Percentiles rank a stretch among this genome's conserved stretches.
phyloP scores from a whole-genome alignment of 2,113 vertebrate genomes.

The Kobus ellipsiprymnus region DNA sequence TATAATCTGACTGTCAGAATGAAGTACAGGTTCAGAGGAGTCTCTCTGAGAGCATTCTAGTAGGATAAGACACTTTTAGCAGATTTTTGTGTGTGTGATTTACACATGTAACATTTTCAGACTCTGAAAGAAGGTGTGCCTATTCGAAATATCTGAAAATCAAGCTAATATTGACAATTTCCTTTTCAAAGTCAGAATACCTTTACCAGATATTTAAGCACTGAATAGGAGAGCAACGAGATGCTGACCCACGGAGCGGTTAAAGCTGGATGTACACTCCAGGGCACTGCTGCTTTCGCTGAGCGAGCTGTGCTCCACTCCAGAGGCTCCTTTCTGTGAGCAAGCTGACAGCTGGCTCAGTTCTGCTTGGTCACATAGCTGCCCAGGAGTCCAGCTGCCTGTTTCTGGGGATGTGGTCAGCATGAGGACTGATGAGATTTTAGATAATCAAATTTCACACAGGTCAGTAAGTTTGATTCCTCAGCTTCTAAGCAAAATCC shows the following conservation, averaged over 20 bases:
- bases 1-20: neutral
- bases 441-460: constrained; percentile 47
- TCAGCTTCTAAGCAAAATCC: neutral
- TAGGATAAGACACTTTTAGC: neutral
- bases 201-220: neutral
- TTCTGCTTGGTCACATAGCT: constrained; percentile 11
- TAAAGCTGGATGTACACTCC: neutral
- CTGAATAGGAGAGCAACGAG: neutral
- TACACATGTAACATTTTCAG: neutral
- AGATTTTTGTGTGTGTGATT: neutral
- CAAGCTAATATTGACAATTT: neutral
- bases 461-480: constrained; percentile 19
- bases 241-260: neutral
- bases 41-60: neutral
- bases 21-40: neutral
- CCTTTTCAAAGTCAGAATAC: neutral
- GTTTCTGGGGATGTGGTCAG: constrained; percentile 32
- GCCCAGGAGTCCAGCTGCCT: constrained; percentile 13
- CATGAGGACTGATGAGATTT: constrained; percentile 19
- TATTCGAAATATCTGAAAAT: constrained; percentile 5
- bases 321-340: neutral
- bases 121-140: neutral
- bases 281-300: neutral
- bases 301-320: neutral
- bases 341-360: constrained; percentile 3